Conservation (phyloP, 2,113 vertebrate species). For the Myanophis thanlyinensis region DNA sequence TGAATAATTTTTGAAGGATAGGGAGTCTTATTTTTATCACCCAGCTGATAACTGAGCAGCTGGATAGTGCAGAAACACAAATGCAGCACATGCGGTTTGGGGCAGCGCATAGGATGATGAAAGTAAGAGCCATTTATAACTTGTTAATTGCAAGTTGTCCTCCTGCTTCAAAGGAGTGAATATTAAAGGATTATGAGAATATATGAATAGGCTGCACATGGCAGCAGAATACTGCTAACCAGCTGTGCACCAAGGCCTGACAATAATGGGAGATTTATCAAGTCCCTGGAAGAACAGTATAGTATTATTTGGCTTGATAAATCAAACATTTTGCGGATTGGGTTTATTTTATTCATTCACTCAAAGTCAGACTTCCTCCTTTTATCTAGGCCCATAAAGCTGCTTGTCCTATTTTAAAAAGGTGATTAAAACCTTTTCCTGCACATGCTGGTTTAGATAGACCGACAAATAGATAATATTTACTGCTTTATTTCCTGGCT, state of each 20-base stretch:
- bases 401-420: background rate
- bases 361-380: background rate
- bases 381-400: background rate
- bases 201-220: background rate
- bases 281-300: background rate
- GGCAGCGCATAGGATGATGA: background rate
- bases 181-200: background rate
- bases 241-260: background rate
- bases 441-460: background rate
- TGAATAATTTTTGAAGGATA: background rate
- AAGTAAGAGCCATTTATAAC: background rate
- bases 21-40: background rate
- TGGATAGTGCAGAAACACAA: background rate
- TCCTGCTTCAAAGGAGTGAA: background rate
- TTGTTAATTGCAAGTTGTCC: background rate
- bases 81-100: background rate
- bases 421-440: background rate
- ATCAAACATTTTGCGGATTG: background rate
- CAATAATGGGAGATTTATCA: background rate
- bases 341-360: background rate
- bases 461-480: background rate
- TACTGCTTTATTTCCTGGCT: background rate
- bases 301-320: background rate
- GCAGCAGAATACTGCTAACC: background rate
- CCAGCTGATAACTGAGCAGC: background rate